phyloP scores from a whole-genome alignment of 1,140 invertebrate genomes.

The Leptinotarsa undecemlineata region DNA sequence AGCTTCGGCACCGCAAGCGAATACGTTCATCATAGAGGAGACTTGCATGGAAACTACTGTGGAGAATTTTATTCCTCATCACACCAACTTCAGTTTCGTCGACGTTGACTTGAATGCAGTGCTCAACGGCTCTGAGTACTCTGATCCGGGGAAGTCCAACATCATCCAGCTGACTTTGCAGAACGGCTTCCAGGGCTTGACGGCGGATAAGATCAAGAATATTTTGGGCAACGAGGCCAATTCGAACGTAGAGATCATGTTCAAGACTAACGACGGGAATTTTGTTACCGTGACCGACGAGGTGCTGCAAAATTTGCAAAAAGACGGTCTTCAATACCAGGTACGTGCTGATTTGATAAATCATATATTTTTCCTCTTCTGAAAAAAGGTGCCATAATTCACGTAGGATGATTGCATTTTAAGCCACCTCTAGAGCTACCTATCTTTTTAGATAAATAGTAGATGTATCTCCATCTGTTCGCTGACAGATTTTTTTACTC shows the following conservation, averaged over 20 bases:
- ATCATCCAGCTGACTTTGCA: constrained; percentile 22
- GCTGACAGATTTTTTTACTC: too few species aligned
- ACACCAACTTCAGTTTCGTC: constrained; percentile 29
- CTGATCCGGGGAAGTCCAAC: constrained; percentile 15
- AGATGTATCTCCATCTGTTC: too few species aligned
- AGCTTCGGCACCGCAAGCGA: constrained; percentile 42
- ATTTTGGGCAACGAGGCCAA: constrained; percentile 42
- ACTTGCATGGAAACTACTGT: constrained; percentile 50
- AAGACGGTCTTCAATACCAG: constrained; percentile 27
- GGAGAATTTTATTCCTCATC: constrained; percentile 50
- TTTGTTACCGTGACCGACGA: constrained; percentile 49
- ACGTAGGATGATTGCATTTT: too few species aligned
- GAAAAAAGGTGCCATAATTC: too few species aligned
- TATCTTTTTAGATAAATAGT: too few species aligned
- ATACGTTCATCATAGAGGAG: constrained; percentile 50
- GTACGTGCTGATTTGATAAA: neutral
- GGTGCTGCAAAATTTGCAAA: constrained; percentile 46
- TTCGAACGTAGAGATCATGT: constrained; percentile 50
- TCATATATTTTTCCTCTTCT: too few species aligned
- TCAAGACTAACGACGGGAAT: constrained; percentile 49
- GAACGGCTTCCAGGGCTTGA: constrained; percentile 31
- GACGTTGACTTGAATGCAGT: constrained; percentile 27
- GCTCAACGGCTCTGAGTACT: constrained; percentile 14
- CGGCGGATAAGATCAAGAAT: constrained; percentile 46
- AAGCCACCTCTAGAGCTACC: too few species aligned